These are phyloP conservation scores for Barypeithes pellucidus DNA, from an alignment of 2,888 invertebrate genomes.

Conservation along the genomic window DNA sequence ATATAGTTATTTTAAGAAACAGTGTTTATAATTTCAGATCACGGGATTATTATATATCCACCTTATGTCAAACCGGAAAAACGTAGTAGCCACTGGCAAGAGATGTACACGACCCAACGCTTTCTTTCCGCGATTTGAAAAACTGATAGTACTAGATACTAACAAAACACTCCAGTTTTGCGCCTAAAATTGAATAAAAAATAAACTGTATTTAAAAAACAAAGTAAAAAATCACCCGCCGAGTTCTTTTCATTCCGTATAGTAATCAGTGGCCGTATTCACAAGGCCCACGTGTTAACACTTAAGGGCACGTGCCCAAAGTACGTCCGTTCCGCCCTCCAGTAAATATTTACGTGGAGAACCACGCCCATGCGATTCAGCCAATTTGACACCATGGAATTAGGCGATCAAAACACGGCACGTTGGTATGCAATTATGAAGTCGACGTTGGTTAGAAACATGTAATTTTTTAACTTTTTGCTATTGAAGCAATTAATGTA, in stretches of 20 bases:
- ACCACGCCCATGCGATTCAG: conserved; percentile 50
- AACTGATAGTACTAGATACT: no score
- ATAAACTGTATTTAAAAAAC: no score
- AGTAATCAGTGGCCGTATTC: conserved; percentile 33
- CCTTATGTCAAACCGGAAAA: no score
- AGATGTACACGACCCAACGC: no score
- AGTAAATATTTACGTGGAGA: conserved; percentile 50
- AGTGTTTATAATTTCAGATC: no score
- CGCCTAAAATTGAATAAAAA: no score
- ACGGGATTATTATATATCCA: no score
- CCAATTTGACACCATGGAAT: conserved; percentile 49
- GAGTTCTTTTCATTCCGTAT: neutral
- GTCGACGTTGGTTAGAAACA: conserved; percentile 5
- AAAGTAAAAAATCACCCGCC: conserved; percentile 1
- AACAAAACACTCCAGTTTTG: no score
- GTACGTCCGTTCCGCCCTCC: conserved; percentile 28
- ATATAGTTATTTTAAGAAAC: no score
- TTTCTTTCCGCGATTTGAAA: no score
- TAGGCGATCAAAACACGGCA: conserved; percentile 25
- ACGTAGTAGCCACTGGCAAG: no score
- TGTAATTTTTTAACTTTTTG: conserved; percentile 13
- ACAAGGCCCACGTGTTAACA: conserved; percentile 23
- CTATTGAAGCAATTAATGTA: no score
- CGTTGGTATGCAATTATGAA: neutral
- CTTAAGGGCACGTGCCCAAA: conserved; percentile 41